These are phyloP conservation scores for Panonychus citri DNA, from an alignment of 1,140 invertebrate species.

Conservation along the genomic window DNA sequence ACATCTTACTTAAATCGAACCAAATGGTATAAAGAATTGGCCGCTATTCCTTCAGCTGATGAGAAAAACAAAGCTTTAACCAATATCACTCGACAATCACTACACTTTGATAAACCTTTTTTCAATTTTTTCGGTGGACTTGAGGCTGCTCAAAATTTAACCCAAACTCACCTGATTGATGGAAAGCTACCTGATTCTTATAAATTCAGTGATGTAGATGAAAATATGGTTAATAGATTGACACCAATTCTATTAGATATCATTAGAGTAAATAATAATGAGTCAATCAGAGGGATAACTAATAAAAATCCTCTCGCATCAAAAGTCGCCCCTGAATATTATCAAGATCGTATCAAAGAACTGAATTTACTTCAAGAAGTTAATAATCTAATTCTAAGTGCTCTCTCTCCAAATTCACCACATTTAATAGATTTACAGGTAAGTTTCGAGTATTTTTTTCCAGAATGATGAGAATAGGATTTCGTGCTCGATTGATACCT, in stretches of 20 bases:
- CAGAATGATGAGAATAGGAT: neutral
- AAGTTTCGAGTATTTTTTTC: neutral
- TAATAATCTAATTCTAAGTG: neutral
- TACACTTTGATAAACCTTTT: slow-evolving; percentile 32
- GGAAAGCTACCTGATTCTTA: slow-evolving; percentile 18
- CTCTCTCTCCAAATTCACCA: neutral
- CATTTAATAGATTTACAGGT: neutral
- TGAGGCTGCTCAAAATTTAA: slow-evolving; percentile 39
- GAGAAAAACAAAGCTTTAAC: slow-evolving; percentile 53
- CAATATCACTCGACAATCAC: slow-evolving; percentile 34
- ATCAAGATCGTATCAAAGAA: neutral
- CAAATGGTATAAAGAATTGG: slow-evolving; percentile 32
- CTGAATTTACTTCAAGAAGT: slow-evolving; percentile 2
- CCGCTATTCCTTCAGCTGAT: slow-evolving; percentile 40
- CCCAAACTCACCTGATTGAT: slow-evolving; percentile 35
- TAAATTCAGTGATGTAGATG: neutral
- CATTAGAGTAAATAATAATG: neutral
- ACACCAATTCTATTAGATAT: neutral
- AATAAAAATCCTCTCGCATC: neutral
- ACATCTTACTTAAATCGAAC: slow-evolving; percentile 14
- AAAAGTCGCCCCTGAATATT: neutral
- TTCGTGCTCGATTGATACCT: neutral
- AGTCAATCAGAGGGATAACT: no score
- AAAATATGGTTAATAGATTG: neutral
- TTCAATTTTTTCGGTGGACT: slow-evolving; percentile 38